phyloP scores from a whole-genome alignment of 2,888 invertebrate species.

The Pollenia angustigena region DNA sequence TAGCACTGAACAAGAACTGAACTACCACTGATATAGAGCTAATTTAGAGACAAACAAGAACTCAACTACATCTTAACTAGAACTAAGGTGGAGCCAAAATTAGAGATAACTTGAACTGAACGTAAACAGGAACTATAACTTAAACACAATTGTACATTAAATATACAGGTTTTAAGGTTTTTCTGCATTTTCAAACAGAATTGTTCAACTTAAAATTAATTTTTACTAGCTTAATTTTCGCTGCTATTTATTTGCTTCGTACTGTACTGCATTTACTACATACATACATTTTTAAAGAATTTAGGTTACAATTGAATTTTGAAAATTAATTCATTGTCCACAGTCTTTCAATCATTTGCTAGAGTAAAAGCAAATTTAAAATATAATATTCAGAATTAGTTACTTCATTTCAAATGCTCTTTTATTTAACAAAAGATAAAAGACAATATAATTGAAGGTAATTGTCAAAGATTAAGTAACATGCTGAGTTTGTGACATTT shows the following conservation, averaged over 20 bases:
- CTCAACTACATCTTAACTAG: no score
- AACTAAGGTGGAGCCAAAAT: no score
- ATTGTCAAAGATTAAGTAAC: constrained; percentile 41
- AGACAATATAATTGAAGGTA: constrained; percentile 51
- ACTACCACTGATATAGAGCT: no score
- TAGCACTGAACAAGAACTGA: no score
- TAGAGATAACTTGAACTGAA: no score
- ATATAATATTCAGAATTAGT: background rate
- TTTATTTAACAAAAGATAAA: constrained; percentile 40
- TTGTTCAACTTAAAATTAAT: no score
- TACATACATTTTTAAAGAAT: constrained; percentile 18
- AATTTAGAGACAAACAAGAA: no score
- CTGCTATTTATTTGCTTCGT: background rate
- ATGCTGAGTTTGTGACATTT: constrained; percentile 51
- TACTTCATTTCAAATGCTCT: constrained; percentile 4
- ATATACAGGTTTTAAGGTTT: no score
- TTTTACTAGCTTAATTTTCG: background rate
- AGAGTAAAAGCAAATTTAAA: background rate
- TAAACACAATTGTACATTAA: no score
- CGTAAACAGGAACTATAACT: no score
- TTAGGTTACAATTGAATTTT: constrained; percentile 56
- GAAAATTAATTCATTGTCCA: constrained; percentile 19
- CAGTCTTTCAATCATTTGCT: background rate
- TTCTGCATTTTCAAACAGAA: no score
- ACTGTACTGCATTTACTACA: background rate